phyloP scores from a whole-genome alignment of 1,140 invertebrate species.

The Heliconius nattereri region DNA sequence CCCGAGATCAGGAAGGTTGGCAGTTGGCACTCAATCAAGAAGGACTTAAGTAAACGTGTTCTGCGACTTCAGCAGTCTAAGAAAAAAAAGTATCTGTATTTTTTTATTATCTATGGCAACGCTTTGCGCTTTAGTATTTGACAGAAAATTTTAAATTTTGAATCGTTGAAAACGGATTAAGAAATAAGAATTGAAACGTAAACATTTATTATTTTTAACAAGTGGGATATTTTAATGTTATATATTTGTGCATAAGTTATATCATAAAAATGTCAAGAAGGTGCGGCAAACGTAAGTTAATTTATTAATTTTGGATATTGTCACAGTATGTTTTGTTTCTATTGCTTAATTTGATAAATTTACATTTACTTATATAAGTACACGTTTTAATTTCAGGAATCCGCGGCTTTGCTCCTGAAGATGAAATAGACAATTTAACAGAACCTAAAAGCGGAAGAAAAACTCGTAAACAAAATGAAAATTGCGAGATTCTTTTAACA shows the following conservation, averaged over 20 bases:
- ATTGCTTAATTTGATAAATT: neutral
- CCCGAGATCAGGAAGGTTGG: no score
- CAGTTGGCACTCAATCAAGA: no score
- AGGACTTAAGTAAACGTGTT: no score
- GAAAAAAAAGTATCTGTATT: neutral
- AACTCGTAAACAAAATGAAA: conserved; percentile 55
- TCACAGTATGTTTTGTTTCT: neutral
- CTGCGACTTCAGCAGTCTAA: no score
- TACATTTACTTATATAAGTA: neutral
- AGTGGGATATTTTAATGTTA: conserved; percentile 8
- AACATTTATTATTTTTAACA: conserved; percentile 14
- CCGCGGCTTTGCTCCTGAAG: conserved; percentile 49
- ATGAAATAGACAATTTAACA: conserved; percentile 32
- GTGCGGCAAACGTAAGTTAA: conserved; percentile 68
- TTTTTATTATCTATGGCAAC: neutral
- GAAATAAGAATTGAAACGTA: conserved; percentile 1
- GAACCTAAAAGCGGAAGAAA: conserved; percentile 51
- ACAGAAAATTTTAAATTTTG: conserved; percentile 23
- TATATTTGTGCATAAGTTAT: conserved; percentile 9
- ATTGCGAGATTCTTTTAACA: conserved; percentile 37
- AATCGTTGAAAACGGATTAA: conserved; percentile 28
- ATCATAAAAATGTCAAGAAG: conserved; percentile 63
- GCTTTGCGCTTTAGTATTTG: neutral
- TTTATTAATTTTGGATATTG: neutral
- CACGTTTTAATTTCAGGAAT: conserved; percentile 48